phyloP scores from a whole-genome alignment of 1,140 invertebrate genomes.

The Myzus persicae region DNA sequence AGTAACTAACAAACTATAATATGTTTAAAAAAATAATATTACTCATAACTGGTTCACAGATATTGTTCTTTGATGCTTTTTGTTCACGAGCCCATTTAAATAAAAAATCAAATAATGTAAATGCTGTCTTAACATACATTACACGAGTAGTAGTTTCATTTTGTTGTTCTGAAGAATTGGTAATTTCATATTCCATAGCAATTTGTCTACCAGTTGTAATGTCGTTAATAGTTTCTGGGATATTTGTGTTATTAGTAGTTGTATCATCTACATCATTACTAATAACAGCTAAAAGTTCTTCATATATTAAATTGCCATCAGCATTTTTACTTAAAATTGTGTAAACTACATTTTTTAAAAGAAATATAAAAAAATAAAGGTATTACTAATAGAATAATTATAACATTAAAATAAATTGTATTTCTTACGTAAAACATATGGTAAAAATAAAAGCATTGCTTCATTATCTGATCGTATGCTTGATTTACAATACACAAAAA shows the following conservation, averaged over 20 bases:
- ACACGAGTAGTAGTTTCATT: conserved; percentile 49
- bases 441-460: conserved; percentile 76
- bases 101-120: conserved; percentile 73
- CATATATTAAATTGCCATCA: conserved; percentile 57
- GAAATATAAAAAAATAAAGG: not conserved
- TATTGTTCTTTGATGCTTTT: conserved; percentile 45
- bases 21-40: not conserved
- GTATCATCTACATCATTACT: conserved; percentile 39
- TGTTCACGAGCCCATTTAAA: conserved; percentile 71
- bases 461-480: conserved; percentile 75
- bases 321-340: conserved; percentile 52
- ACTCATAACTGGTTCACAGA: conserved; percentile 25
- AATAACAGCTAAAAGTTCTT: conserved; percentile 56
- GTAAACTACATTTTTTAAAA: conserved; percentile 55
- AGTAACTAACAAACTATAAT: not conserved
- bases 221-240: not conserved
- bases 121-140: conserved; percentile 72
- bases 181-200: conserved; percentile 49
- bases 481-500: conserved; percentile 73
- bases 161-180: conserved; percentile 41
- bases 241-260: conserved; percentile 27
- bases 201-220: conserved; percentile 30
- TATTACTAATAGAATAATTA: not conserved
- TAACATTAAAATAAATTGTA: not conserved
- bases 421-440: conserved; percentile 71